Evolutionary conservation across 2,113 vertebrate genomes (phyloP).

Genomic region (Ibidorhyncha struthersii): DNA sequence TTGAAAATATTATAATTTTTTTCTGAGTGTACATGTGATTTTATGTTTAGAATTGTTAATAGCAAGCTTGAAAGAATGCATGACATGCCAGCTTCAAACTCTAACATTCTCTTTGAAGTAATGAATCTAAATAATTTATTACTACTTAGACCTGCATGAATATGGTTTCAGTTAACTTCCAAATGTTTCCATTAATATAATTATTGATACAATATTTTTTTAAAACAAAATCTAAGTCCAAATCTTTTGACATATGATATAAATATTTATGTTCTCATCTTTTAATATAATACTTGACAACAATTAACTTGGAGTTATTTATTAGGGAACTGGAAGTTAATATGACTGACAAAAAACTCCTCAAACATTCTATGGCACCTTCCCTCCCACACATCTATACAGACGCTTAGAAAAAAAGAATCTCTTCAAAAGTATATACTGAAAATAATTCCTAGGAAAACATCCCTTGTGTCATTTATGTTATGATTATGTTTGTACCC

Average conservation of each 20-base stretch:
- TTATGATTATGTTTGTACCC: neutral
- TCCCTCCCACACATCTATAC: neutral
- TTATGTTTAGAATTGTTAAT: neutral
- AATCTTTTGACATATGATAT: neutral
- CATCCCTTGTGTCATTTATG: neutral
- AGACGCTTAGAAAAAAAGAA: neutral
- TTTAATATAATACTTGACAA: neutral
- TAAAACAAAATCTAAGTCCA: neutral
- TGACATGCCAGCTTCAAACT: neutral
- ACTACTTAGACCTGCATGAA: neutral
- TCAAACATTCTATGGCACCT: neutral
- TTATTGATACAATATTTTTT: neutral
- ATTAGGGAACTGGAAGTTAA: neutral
- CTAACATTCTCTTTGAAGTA: conserved; percentile 7
- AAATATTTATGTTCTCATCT: conserved; percentile 3
- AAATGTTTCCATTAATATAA: conserved; percentile 24
- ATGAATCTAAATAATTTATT: conserved; percentile 24
- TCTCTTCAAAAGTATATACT: neutral
- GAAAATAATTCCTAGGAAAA: neutral
- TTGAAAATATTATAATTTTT: neutral
- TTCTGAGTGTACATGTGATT: neutral
- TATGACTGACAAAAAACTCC: neutral
- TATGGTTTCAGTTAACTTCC: conserved; percentile 12
- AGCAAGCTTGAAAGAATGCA: neutral
- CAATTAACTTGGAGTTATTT: neutral